These are phyloP conservation scores for Anthoscopus minutus DNA, from an alignment of 2,113 vertebrate genomes.

Conservation along the genomic window DNA sequence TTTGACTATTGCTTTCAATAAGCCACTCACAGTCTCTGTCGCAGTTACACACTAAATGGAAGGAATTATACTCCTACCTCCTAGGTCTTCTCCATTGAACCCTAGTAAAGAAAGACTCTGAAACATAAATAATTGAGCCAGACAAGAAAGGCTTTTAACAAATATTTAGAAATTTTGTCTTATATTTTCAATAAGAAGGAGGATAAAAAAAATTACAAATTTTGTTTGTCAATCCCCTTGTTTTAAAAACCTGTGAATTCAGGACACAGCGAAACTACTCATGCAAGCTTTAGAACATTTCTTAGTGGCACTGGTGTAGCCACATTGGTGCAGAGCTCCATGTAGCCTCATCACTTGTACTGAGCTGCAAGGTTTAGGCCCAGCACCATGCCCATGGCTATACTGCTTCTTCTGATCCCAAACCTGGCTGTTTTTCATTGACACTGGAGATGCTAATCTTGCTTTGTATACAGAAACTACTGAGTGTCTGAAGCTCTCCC, in stretches of 20 bases:
- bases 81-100: background rate
- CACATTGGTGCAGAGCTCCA: background rate
- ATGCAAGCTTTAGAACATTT: background rate
- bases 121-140: background rate
- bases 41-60: background rate
- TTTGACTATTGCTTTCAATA: background rate
- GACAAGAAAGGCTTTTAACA: background rate
- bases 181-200: background rate
- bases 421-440: background rate
- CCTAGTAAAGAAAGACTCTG: background rate
- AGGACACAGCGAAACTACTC: background rate
- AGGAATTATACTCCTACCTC: background rate
- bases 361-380: background rate
- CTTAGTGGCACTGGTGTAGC: fast-evolving
- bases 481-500: background rate
- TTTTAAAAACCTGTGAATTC: background rate
- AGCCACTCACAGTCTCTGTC: background rate
- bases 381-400: background rate
- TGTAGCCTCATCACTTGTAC: background rate
- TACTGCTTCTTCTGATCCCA: background rate
- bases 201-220: background rate
- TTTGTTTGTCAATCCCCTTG: background rate
- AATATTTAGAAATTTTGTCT: background rate
- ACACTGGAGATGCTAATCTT: background rate
- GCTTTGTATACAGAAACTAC: background rate